These are phyloP conservation scores for Thereva unica DNA, from an alignment of 2,888 invertebrate genomes.

Conservation along the genomic window DNA sequence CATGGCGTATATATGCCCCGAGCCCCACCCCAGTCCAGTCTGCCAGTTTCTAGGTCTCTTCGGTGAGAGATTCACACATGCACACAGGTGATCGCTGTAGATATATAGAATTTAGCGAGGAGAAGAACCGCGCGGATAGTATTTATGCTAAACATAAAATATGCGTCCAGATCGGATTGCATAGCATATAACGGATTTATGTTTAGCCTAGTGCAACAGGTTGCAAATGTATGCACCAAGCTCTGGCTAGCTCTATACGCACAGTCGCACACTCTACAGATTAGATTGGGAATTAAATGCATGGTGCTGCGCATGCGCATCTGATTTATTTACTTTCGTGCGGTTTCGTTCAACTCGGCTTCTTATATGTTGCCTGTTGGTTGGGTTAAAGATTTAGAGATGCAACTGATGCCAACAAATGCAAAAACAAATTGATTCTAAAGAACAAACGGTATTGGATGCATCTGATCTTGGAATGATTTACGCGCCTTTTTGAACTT, in stretches of 20 bases:
- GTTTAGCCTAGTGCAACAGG: constrained; percentile 35
- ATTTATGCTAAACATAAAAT: constrained; percentile 27
- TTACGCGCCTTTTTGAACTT: constrained; percentile 32
- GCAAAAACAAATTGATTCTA: constrained; percentile 28
- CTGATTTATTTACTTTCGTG: constrained; percentile 35
- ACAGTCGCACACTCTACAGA: constrained; percentile 29
- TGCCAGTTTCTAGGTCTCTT: constrained; percentile 23
- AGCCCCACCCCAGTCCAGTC: constrained; percentile 18
- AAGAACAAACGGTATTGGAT: constrained; percentile 25
- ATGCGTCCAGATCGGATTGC: constrained; percentile 14
- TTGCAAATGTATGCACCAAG: constrained; percentile 21
- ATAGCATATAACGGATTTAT: constrained; percentile 36
- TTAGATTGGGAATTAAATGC: constrained; percentile 16
- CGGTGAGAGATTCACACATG: constrained; percentile 21
- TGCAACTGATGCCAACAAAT: constrained; percentile 24
- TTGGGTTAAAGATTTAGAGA: constrained; percentile 6
- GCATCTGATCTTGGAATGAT: constrained; percentile 18
- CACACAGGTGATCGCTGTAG: constrained; percentile 4
- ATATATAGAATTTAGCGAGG: constrained; percentile 15
- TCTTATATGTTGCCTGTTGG: constrained; percentile 8
- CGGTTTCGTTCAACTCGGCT: constrained; percentile 18
- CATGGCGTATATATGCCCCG: constrained; percentile 7
- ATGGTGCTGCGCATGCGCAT: constrained; percentile 26
- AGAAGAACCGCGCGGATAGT: constrained; percentile 1
- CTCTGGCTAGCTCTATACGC: neutral